Base-by-base conservation (phyloP, 2,113 vertebrate genomes). In the Urocolius indicus region DNA sequence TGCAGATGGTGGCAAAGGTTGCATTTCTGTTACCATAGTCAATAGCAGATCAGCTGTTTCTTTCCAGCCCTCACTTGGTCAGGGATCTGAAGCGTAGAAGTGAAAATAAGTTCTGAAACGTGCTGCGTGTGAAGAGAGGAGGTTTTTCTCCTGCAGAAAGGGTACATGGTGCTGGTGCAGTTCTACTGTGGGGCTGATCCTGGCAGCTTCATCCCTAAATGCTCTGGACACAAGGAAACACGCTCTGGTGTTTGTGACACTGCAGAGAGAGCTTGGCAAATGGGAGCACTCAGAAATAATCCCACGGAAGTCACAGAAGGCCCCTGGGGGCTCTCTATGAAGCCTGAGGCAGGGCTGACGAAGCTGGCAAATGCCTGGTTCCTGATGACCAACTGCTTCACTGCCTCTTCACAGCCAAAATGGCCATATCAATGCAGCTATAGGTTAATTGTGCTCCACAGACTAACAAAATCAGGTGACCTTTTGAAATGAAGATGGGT, bases 81-180 rank as follows among this genome's bases (percentile, higher is more conserved):
- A 30, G 48, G 62, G 26, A 16, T 32, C 21, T 45, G 34, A 67
- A 43, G 15, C 2, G 20, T 1, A 19, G 46, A 10, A 13, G 36
- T 41, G 59, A 9, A 21, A 27, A 11, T 7, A 8, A 18, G 74
- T 23, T 18, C 45, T 22, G 3, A 34, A 43, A 3, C 1, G 2
- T 1, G 15, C 17, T 11, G 24, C 18, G 13, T 13, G 27, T 6
- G 41, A 13, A 20, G 57, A 46, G 62, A 12, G 27, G 16, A 34
- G 43, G 61, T 15, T 38, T 20, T 21, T 9, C 48, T 41, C 13
- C 36, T 13, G 48, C 7, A 1, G 16, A 3, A 11, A 15, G 63
- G 21, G 36, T 15, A 10, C 5, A n/a, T 0, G 4, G 14, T n/a
- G 36, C 9, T 0, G 41, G 19, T 41, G 45, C 1, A 10, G 36